These are phyloP conservation scores for Archaeoteleia sp. DNA, from an alignment of 2,888 invertebrate species.

Conservation along the genomic window DNA sequence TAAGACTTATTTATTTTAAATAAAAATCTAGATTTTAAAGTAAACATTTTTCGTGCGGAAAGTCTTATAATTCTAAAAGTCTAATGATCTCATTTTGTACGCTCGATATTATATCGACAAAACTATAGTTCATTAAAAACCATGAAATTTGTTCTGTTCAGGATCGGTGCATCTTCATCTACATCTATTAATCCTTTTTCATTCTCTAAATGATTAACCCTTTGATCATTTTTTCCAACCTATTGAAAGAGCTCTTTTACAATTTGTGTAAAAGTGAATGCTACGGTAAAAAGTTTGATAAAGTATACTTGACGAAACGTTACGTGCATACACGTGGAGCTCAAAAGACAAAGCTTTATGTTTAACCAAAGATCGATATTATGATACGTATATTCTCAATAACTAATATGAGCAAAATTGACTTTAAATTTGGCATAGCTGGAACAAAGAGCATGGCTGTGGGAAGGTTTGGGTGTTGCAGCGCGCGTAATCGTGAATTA, in stretches of 20 bases:
- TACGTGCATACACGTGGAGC: constrained; percentile 12
- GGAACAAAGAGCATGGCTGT: constrained; percentile 32
- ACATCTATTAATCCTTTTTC: constrained; percentile 31
- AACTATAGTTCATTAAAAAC: constrained; percentile 1
- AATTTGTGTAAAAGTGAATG: constrained; percentile 40
- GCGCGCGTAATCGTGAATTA: constrained; percentile 65
- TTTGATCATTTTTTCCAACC: constrained; percentile 20
- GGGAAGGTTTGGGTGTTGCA: constrained; percentile 49
- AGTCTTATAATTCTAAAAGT: too few relatives aligned
- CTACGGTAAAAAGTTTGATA: constrained; percentile 32
- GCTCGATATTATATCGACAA: not conserved
- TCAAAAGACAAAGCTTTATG: constrained; percentile 34
- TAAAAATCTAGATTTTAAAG: not conserved
- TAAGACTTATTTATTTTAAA: constrained; percentile 5
- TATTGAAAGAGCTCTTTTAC: constrained; percentile 15
- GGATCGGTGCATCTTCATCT: constrained; percentile 1
- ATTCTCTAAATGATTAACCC: constrained; percentile 26
- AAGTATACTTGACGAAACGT: constrained; percentile 30
- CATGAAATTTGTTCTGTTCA: constrained; percentile 14
- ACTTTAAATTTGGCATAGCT: constrained; percentile 34
- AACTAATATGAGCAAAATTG: constrained; percentile 40
- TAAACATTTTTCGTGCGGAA: too few relatives aligned
- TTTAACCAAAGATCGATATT: constrained; percentile 31
- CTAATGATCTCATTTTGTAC: too few relatives aligned
- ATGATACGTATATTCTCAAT: constrained; percentile 41